Percentiles rank a stretch among this genome's conserved stretches.
phyloP scores from a whole-genome alignment of 1,140 invertebrate genomes.

The Drosophila subobscura region DNA sequence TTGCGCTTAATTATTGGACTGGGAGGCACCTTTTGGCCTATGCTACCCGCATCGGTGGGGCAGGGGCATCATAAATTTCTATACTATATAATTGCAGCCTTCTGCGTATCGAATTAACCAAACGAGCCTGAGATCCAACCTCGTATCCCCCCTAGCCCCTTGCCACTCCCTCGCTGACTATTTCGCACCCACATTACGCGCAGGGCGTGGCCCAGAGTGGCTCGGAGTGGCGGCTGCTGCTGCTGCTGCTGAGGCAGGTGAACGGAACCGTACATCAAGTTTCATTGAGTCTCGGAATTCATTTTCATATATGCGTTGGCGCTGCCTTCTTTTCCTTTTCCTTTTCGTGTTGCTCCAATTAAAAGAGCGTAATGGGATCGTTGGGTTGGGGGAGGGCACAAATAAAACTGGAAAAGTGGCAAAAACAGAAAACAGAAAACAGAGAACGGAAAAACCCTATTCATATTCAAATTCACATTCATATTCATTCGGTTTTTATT shows the following conservation, averaged over 20 bases:
- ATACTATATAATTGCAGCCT: slow-evolving; percentile 24
- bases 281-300: slow-evolving; percentile 7
- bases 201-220: slow-evolving; percentile 32
- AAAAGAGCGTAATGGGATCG: slow-evolving; percentile 13
- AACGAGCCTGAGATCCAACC: slow-evolving; percentile 24
- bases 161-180: slow-evolving; percentile 13
- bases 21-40: slow-evolving; percentile 3
- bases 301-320: slow-evolving; percentile 10
- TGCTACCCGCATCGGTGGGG: slow-evolving; percentile 3
- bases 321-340: slow-evolving; percentile 1
- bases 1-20: slow-evolving; percentile 50
- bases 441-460: slow-evolving; percentile 6
- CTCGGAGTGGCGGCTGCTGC: background rate
- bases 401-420: slow-evolving; percentile 43
- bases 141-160: slow-evolving; percentile 9
- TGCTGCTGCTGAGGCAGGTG: slow-evolving; percentile 23
- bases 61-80: slow-evolving; percentile 24
- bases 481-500: slow-evolving; percentile 50
- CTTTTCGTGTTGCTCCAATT: slow-evolving; percentile 43
- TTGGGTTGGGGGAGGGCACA: background rate
- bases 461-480: slow-evolving; percentile 14
- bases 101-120: slow-evolving; percentile 26
- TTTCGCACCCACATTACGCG: slow-evolving; percentile 48
- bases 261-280: slow-evolving; percentile 2
- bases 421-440: slow-evolving; percentile 21